A percentile compares a stretch with the other conserved stretches of the same genome.
phyloP scores from a whole-genome alignment of 2,113 vertebrate genomes.

The Aegotheles bennettii region DNA sequence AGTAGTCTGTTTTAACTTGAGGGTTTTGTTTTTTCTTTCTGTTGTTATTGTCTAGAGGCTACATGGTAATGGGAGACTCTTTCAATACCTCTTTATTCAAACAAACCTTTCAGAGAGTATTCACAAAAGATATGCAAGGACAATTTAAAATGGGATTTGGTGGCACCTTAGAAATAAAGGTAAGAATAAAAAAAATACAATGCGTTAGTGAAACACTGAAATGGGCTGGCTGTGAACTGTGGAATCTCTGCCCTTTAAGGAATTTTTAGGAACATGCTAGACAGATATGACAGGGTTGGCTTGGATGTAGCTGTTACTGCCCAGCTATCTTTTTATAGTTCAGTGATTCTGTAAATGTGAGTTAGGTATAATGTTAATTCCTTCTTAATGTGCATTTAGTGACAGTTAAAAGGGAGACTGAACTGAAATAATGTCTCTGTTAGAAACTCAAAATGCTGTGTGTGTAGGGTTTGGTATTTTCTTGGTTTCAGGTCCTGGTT shows the following conservation, averaged over 20 bases:
- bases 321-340: neutral
- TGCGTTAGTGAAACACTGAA: neutral
- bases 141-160: conserved; percentile 97
- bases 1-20: neutral
- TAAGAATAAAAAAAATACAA: conserved; percentile 52
- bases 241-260: neutral
- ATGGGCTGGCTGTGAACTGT: neutral
- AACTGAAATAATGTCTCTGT: neutral
- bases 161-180: conserved; percentile 96
- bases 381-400: neutral
- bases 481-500: neutral
- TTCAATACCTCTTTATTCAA: conserved; percentile 98
- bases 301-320: neutral
- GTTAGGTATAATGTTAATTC: neutral
- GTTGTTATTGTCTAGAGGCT: conserved; percentile 81
- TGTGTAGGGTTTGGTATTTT: neutral
- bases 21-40: neutral
- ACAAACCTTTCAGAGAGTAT: conserved; percentile 97
- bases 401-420: neutral
- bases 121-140: conserved; percentile 91
- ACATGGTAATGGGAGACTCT: conserved; percentile 98
- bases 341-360: neutral
- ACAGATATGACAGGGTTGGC: neutral
- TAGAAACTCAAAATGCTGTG: neutral
- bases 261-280: neutral